These are phyloP conservation scores for Clanis bilineata DNA, from an alignment of 2,888 invertebrate genomes.

Conservation along the genomic window DNA sequence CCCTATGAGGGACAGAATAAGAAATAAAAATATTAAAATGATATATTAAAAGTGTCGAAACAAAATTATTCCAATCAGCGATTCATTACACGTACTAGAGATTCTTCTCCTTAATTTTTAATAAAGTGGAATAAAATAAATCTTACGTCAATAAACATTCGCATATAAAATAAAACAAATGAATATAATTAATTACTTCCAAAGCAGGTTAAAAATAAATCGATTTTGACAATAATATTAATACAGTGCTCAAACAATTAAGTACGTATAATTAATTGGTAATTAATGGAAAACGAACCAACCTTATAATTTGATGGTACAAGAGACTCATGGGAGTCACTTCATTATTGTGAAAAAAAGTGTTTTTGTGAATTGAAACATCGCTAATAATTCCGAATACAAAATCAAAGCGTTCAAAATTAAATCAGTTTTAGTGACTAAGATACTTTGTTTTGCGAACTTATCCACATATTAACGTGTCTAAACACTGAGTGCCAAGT, in stretches of 20 bases:
- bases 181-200: neutral
- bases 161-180: neutral
- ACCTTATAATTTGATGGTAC: neutral
- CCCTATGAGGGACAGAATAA: no score
- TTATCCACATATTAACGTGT: no score
- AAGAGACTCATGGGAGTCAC: neutral
- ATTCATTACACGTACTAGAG: no score
- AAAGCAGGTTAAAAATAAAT: neutral
- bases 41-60: no score
- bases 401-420: neutral
- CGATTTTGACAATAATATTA: constrained; percentile 7
- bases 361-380: neutral
- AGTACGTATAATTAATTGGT: neutral
- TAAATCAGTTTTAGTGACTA: neutral
- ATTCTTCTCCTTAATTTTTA: no score
- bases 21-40: no score
- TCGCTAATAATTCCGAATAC: neutral
- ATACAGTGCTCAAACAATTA: constrained; percentile 1
- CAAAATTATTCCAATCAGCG: no score
- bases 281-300: neutral
- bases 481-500: neutral
- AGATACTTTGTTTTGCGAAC: neutral
- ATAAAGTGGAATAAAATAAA: neutral
- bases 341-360: neutral
- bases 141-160: neutral